Evolutionary conservation across 2,113 vertebrate genomes (phyloP).

Genomic region (Nycticryphes semicollaris): DNA sequence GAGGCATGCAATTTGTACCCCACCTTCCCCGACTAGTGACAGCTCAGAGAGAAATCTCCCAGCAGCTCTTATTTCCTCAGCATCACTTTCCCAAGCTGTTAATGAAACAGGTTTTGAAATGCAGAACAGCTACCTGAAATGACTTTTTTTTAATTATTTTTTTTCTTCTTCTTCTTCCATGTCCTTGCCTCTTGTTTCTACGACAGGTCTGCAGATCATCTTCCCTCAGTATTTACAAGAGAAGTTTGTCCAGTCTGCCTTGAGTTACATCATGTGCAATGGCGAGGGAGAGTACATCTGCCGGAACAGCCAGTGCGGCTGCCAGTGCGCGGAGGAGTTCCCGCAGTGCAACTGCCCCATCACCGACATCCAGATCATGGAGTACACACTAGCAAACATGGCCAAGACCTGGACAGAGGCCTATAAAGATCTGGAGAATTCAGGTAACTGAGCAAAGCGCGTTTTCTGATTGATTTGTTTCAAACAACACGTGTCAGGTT

Average conservation of each 20-base stretch:
- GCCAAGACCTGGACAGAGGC: constrained; percentile 92
- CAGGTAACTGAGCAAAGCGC: constrained; percentile 77
- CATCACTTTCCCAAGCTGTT: constrained; percentile 25
- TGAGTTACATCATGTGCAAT: constrained; percentile 99
- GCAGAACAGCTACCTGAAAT: neutral
- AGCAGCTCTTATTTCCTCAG: neutral
- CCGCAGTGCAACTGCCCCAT: constrained; percentile 98
- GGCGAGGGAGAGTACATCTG: constrained; percentile 97
- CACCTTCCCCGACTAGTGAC: neutral
- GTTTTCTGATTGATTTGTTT: neutral
- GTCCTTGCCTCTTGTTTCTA: neutral
- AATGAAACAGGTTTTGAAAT: constrained; percentile 42
- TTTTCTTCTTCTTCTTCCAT: neutral
- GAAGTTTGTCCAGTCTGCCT: constrained; percentile 97
- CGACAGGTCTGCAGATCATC: constrained; percentile 95
- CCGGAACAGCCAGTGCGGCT: constrained; percentile 90
- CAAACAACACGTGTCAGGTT: neutral
- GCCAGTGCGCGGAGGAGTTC: constrained; percentile 92
- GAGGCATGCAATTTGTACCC: neutral
- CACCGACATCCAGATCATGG: constrained; percentile 99
- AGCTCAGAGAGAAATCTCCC: neutral
- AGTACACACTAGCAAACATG: constrained; percentile 91
- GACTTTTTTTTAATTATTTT: neutral
- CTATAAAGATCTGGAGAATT: constrained; percentile 97
- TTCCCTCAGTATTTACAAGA: constrained; percentile 98